A percentile compares a stretch with the other conserved stretches of the same genome.
Conservation (phyloP, 2,113 vertebrate species). For the Onychostruthus taczanowskii region DNA sequence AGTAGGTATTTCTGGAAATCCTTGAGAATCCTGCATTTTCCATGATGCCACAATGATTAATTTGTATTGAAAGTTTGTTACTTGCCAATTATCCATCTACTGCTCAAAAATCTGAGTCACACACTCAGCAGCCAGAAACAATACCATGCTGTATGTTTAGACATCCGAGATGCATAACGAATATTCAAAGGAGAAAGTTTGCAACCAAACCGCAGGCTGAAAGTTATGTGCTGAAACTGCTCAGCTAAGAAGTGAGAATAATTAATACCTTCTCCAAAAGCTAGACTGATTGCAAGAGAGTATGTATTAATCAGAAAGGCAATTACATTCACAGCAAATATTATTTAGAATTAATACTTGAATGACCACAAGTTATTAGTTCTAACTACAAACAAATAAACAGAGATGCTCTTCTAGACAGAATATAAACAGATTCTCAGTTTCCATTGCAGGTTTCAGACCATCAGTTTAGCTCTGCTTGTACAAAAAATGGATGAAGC, state of each 20-base stretch:
- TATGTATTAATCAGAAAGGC: not conserved
- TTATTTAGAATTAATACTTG: not conserved
- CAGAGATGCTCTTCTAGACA: not conserved
- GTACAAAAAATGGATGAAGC: not conserved
- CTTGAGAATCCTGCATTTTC: slow-evolving; percentile 24
- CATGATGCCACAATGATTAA: slow-evolving; percentile 17
- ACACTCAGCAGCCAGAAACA: slow-evolving; percentile 8
- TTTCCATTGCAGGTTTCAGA: not conserved
- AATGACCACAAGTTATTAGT: not conserved
- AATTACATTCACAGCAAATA: not conserved
- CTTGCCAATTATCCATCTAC: slow-evolving; percentile 16
- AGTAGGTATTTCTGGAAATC: slow-evolving; percentile 49
- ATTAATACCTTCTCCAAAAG: not conserved
- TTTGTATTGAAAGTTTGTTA: slow-evolving; percentile 35
- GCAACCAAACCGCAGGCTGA: not conserved
- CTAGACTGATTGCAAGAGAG: not conserved
- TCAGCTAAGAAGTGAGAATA: not conserved
- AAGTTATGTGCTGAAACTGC: not conserved
- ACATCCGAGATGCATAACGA: not conserved
- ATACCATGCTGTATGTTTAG: slow-evolving; percentile 5
- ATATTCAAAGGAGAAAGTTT: slow-evolving; percentile 31
- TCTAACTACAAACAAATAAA: not conserved
- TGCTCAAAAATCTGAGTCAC: slow-evolving; percentile 41
- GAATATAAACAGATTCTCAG: not conserved
- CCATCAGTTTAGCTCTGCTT: not conserved